These are phyloP conservation scores for Druon quercuslanigerum DNA, from an alignment of 1,140 invertebrate species.

Conservation along the genomic window DNA sequence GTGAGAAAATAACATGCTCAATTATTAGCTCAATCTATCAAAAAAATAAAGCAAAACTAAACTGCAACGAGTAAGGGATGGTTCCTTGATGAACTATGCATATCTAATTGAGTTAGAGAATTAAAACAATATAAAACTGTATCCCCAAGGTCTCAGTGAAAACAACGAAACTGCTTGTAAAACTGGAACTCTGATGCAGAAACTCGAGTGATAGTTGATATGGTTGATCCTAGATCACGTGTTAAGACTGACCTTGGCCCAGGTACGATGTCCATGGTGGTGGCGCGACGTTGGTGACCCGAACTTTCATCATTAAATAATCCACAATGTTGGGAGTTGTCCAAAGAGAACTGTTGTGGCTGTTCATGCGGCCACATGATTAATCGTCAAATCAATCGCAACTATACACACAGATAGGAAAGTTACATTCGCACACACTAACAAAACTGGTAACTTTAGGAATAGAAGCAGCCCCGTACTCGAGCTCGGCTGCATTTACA, in stretches of 20 bases:
- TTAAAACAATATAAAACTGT: too few species aligned
- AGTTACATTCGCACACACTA: background rate
- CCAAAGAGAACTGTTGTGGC: slow-evolving; percentile 9
- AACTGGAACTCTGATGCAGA: too few species aligned
- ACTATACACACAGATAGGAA: background rate
- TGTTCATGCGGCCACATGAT: background rate
- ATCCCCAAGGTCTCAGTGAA: too few species aligned
- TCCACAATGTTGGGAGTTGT: slow-evolving; percentile 19
- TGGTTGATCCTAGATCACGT: slow-evolving; percentile 37
- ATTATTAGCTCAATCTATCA: too few species aligned
- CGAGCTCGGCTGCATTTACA: slow-evolving; percentile 34
- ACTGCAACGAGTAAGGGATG: too few species aligned
- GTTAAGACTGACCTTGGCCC: slow-evolving; percentile 56
- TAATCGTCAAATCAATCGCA: background rate
- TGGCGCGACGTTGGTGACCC: slow-evolving; percentile 43
- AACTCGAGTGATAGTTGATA: too few species aligned
- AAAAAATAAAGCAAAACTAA: too few species aligned
- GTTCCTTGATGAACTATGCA: too few species aligned
- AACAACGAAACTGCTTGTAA: too few species aligned
- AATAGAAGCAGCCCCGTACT: slow-evolving; percentile 48
- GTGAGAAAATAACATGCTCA: too few species aligned
- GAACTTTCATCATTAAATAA: slow-evolving; percentile 22
- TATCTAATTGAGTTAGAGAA: too few species aligned
- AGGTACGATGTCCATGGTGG: slow-evolving; percentile 49
- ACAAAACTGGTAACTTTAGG: background rate